Evolutionary conservation across 2,888 invertebrate species (phyloP).

Genomic region (Ophraella communa): DNA sequence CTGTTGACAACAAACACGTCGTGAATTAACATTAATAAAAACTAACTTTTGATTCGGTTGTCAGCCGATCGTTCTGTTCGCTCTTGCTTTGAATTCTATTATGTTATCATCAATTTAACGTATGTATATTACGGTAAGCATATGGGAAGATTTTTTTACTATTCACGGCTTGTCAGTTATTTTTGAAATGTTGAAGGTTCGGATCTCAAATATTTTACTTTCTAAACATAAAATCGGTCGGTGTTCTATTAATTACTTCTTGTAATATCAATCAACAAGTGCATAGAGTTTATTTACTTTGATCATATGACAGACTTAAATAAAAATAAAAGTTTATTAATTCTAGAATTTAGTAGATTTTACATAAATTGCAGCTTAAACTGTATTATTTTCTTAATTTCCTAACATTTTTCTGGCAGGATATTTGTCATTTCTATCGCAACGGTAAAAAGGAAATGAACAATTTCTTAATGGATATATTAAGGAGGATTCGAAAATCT

Average conservation of each 20-base stretch:
- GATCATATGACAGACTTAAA: background rate
- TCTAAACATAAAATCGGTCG: background rate
- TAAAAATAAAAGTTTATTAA: too few relatives aligned
- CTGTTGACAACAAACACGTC: slow-evolving; percentile 8
- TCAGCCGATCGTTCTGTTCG: background rate
- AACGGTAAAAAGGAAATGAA: slow-evolving; percentile 33
- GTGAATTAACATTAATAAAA: slow-evolving; percentile 15
- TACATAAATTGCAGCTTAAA: too few relatives aligned
- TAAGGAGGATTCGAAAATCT: slow-evolving; percentile 13
- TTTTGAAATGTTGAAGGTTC: background rate
- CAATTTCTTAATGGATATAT: slow-evolving; percentile 24
- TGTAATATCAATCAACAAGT: background rate
- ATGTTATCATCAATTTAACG: background rate
- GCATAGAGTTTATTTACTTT: background rate
- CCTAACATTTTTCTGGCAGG: slow-evolving; percentile 36
- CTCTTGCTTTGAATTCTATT: slow-evolving; percentile 5
- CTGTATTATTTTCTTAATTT: slow-evolving; percentile 41
- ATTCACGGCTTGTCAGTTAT: background rate
- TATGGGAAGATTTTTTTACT: background rate
- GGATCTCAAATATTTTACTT: background rate
- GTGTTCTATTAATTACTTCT: background rate
- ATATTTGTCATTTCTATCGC: slow-evolving; percentile 38
- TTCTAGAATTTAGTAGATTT: too few relatives aligned
- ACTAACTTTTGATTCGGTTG: slow-evolving; percentile 4
- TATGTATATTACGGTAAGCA: background rate